Percentiles rank a stretch among this genome's conserved stretches.
Conservation (phyloP, 2,797 vertebrate species). For the Gephyroberyx darwinii region DNA sequence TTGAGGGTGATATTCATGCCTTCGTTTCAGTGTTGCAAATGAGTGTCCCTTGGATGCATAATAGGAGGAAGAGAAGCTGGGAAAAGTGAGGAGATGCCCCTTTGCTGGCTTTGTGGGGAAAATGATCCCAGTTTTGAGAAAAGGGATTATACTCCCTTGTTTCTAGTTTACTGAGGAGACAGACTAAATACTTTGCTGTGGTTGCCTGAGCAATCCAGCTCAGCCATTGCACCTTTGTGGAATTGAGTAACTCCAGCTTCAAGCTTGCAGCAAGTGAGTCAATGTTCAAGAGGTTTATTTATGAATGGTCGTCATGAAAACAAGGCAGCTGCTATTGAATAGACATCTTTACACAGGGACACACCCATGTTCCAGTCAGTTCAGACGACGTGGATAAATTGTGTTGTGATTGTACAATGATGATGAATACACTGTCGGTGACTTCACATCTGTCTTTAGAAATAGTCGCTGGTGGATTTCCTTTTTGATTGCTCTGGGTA, state of each 20-base stretch:
- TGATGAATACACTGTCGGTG: conserved; percentile 46
- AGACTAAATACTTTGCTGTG: conserved; percentile 52
- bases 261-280: conserved; percentile 61
- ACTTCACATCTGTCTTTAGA: conserved; percentile 38
- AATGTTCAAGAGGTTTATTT: conserved; percentile 72
- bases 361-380: conserved; percentile 54
- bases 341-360: conserved; percentile 54
- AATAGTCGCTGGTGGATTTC: conserved; percentile 21
- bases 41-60: conserved; percentile 71
- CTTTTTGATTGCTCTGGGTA: conserved; percentile 26
- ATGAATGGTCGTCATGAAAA: conserved; percentile 80
- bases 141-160: conserved; percentile 42
- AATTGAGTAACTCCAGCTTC: conserved; percentile 39
- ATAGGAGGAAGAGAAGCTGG: conserved; percentile 60
- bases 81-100: conserved; percentile 42
- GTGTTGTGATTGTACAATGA: conserved; percentile 43
- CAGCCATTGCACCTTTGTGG: conserved; percentile 25
- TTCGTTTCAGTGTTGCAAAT: conserved; percentile 75
- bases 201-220: conserved; percentile 47
- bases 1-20: conserved; percentile 79
- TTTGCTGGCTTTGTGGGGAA: conserved; percentile 40
- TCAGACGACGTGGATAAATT: conserved; percentile 46
- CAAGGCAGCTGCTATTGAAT: conserved; percentile 67
- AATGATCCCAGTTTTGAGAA: conserved; percentile 48
- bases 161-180: conserved; percentile 49